These are phyloP conservation scores for Paramormyrops kingsleyae DNA, from an alignment of 2,113 vertebrate species.

Conservation along the genomic window DNA sequence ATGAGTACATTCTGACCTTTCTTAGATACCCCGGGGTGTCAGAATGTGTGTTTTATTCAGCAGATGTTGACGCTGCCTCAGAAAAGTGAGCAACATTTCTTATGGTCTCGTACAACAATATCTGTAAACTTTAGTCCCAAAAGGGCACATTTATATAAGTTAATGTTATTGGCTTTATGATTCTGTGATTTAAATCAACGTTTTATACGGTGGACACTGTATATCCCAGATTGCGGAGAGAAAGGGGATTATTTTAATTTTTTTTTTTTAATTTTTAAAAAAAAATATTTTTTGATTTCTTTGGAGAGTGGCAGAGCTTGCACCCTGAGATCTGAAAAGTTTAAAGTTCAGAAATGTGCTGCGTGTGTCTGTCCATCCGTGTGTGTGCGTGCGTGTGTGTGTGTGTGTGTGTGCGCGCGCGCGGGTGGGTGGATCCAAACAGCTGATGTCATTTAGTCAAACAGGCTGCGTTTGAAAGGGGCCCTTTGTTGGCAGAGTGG, in stretches of 20 bases:
- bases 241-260: constrained; percentile 19
- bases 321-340: constrained; percentile 3
- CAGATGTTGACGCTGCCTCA: background rate
- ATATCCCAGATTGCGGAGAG: constrained; percentile 38
- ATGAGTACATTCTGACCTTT: background rate
- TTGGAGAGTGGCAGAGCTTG: background rate
- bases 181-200: background rate
- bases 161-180: background rate
- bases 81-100: background rate
- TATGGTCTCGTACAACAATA: background rate
- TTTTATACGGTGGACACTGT: constrained; percentile 38
- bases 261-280: no score
- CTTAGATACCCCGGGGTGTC: background rate
- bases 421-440: constrained; percentile 69
- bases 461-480: constrained; percentile 73
- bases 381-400: constrained; percentile 28
- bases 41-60: background rate
- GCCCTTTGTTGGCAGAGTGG: constrained; percentile 87
- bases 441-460: constrained; percentile 82
- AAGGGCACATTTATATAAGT: background rate
- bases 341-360: constrained; percentile 21
- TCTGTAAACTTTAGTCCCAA: background rate
- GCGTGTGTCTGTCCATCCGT: constrained; percentile 35
- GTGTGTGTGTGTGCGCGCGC: constrained; percentile 27
- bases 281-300: background rate